Evolutionary conservation across 2,797 vertebrate species (phyloP).

Genomic region (Atherinosoma microstoma): DNA sequence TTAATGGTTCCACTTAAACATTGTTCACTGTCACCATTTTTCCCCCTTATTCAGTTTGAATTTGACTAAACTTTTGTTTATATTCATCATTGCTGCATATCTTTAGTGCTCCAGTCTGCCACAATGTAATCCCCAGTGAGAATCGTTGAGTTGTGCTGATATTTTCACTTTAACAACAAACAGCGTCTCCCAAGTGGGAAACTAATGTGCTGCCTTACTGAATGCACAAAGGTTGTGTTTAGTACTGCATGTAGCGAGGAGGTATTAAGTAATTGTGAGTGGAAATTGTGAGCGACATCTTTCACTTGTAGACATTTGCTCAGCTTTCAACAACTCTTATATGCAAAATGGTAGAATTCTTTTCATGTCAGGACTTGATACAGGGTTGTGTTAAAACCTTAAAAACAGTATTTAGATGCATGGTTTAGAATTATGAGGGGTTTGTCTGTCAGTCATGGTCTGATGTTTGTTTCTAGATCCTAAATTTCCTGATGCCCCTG

Average conservation of each 20-base stretch:
- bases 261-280: constrained; percentile 16
- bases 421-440: constrained; percentile 54
- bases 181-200: neutral
- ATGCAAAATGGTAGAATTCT: constrained; percentile 14
- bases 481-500: constrained; percentile 39
- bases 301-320: constrained; percentile 23
- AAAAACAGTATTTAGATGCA: constrained; percentile 28
- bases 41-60: constrained; percentile 6
- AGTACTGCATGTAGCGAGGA: constrained; percentile 2
- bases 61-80: neutral
- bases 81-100: neutral
- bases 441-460: constrained; percentile 31
- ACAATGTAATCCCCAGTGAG: constrained; percentile 1
- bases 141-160: constrained; percentile 2
- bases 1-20: constrained; percentile 12
- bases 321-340: constrained; percentile 16
- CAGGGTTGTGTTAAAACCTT: constrained; percentile 7
- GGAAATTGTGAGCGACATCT: constrained; percentile 31
- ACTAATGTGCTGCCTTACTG: constrained; percentile 2
- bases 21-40: neutral
- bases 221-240: neutral
- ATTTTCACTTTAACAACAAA: constrained; percentile 23
- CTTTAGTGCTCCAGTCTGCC: neutral
- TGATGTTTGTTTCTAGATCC: constrained; percentile 67
- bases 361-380: constrained; percentile 6